Conservation (phyloP, 2,888 invertebrate genomes). For the Andricus curvator region DNA sequence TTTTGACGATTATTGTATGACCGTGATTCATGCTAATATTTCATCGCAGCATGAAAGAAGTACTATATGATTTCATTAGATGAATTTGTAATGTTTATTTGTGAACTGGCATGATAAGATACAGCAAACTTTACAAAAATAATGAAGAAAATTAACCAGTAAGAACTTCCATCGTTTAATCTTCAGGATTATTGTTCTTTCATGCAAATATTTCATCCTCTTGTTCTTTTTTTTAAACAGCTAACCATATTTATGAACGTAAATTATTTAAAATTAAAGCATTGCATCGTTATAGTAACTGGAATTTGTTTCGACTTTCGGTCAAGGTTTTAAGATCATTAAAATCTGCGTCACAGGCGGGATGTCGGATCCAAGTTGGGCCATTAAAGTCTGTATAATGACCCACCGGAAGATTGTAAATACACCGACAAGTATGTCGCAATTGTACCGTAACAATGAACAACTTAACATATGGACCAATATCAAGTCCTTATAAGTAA, state of each 20-base stretch:
- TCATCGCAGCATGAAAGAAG: background rate
- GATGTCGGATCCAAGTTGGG: background rate
- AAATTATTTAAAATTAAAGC: background rate
- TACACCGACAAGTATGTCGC: background rate
- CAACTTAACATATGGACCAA: background rate
- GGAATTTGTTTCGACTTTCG: background rate
- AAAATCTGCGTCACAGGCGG: background rate
- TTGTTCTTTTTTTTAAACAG: background rate
- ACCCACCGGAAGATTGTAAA: background rate
- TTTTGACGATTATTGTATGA: background rate
- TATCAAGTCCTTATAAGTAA: background rate
- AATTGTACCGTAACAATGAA: background rate
- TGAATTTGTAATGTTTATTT: too few relatives aligned
- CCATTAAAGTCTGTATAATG: background rate
- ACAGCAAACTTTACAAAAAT: background rate
- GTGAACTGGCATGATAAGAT: background rate
- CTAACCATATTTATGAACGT: background rate
- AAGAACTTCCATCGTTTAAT: too few relatives aligned
- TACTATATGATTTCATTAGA: too few relatives aligned
- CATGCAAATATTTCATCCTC: too few relatives aligned
- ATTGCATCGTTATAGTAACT: too few relatives aligned
- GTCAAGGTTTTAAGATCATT: background rate
- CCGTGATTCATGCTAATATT: background rate
- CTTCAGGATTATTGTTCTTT: background rate
- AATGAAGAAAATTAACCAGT: too few relatives aligned